phyloP scores from a whole-genome alignment of 2,113 vertebrate genomes.

The Alouatta palliata region DNA sequence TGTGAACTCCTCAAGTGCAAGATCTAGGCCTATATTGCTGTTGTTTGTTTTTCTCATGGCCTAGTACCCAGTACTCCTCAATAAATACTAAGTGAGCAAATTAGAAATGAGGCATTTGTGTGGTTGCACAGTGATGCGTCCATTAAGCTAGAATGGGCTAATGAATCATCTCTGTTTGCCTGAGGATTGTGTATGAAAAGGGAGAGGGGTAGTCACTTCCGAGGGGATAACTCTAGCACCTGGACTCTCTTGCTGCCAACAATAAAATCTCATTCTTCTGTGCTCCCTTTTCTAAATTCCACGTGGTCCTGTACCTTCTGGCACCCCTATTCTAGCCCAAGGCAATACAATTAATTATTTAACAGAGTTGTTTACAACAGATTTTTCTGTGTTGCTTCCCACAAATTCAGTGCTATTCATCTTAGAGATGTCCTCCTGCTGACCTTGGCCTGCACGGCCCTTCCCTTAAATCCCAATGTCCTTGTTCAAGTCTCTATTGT shows the following conservation, averaged over 20 bases:
- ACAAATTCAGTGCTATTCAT: not conserved
- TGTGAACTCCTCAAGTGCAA: not conserved
- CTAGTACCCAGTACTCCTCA: not conserved
- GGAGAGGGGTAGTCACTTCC: not conserved
- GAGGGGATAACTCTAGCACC: not conserved
- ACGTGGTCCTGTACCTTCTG: not conserved
- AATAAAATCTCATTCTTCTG: not conserved
- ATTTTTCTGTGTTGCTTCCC: not conserved
- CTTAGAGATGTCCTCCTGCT: not conserved
- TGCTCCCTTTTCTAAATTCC: not conserved
- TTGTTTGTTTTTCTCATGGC: not conserved
- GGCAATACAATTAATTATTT: not conserved
- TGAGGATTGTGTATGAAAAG: not conserved
- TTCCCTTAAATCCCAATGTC: not conserved
- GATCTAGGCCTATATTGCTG: not conserved
- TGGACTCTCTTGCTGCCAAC: not conserved
- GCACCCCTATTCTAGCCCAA: not conserved
- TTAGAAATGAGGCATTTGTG: not conserved
- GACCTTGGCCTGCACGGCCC: not conserved
- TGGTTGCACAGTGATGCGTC: fast-evolving
- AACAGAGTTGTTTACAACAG: not conserved
- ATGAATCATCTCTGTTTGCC: not conserved
- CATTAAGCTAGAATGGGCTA: not conserved
- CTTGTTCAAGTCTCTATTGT: not conserved
- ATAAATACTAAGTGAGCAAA: not conserved